A percentile compares a stretch with the other conserved stretches of the same genome.
phyloP scores from a whole-genome alignment of 2,113 vertebrate genomes.

The Indicator maculatus region DNA sequence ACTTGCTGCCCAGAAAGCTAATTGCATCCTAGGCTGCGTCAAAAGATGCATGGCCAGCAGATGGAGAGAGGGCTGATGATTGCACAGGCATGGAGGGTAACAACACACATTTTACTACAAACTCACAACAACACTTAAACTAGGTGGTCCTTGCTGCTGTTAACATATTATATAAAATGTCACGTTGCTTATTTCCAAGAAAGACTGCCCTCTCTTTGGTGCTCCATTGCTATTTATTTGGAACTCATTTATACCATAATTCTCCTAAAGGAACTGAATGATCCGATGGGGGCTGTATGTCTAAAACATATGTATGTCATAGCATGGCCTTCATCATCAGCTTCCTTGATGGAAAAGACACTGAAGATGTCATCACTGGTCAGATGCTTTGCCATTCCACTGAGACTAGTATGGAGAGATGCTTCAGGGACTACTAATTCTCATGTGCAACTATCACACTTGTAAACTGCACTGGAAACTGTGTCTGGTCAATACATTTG shows the following conservation, averaged over 20 bases:
- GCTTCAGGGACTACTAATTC: neutral
- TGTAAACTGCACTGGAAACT: neutral
- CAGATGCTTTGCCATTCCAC: neutral
- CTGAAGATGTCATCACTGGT: neutral
- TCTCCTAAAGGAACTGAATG: neutral
- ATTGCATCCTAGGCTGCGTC: no score
- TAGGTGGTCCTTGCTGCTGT: neutral
- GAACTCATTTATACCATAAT: neutral
- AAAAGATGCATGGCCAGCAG: no score
- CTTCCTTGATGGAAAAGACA: neutral
- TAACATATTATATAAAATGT: neutral
- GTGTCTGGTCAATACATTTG: neutral
- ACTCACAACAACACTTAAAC: neutral
- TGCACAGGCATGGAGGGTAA: neutral
- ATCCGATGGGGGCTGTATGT: neutral
- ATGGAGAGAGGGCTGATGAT: neutral
- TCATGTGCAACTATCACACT: neutral
- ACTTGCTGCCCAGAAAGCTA: no score
- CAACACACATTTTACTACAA: neutral
- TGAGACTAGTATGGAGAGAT: neutral
- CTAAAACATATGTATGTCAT: neutral
- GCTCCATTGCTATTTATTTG: neutral
- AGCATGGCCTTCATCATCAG: neutral
- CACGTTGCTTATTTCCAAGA: neutral
- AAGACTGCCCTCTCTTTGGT: neutral